phyloP scores from a whole-genome alignment of 2,888 invertebrate genomes.

The Oscheius sp. region DNA sequence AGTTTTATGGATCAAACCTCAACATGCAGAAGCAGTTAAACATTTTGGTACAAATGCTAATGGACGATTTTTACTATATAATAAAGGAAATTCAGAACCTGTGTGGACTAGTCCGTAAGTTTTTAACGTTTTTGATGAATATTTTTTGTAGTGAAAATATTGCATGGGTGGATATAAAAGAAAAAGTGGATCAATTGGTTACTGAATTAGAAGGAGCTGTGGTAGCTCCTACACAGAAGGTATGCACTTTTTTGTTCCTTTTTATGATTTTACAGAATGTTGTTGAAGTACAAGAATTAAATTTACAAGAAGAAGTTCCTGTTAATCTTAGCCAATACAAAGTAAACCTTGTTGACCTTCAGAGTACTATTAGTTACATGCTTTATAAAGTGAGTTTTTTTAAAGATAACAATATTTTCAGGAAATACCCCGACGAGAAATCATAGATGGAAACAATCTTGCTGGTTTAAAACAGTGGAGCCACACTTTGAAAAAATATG shows the following conservation, averaged over 20 bases:
- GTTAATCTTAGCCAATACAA: slow-evolving; percentile 55
- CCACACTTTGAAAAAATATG: slow-evolving; percentile 80
- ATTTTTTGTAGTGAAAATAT: slow-evolving; percentile 40
- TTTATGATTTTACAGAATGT: neutral
- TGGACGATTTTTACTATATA: slow-evolving; percentile 44
- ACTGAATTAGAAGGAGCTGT: slow-evolving; percentile 29
- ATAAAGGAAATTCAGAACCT: slow-evolving; percentile 39
- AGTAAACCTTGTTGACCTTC: slow-evolving; percentile 86
- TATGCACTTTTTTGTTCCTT: neutral
- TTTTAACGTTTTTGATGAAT: too few relatives aligned
- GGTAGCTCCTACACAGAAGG: neutral
- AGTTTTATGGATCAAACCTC: slow-evolving; percentile 43
- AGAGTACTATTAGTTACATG: slow-evolving; percentile 84
- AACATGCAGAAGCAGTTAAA: slow-evolving; percentile 53
- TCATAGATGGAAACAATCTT: slow-evolving; percentile 80
- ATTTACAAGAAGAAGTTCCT: too few relatives aligned
- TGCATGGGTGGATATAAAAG: slow-evolving; percentile 49
- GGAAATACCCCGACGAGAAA: slow-evolving; percentile 82
- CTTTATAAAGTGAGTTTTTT: too few relatives aligned
- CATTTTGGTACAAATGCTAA: slow-evolving; percentile 43
- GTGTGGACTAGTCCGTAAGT: slow-evolving; percentile 49
- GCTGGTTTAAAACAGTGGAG: slow-evolving; percentile 82
- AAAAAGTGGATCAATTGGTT: slow-evolving; percentile 54
- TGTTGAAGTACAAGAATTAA: too few relatives aligned
- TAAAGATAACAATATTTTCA: too few relatives aligned